Evolutionary conservation across 2,888 invertebrate species (phyloP).

Genomic region (Mythimna lalbum): DNA sequence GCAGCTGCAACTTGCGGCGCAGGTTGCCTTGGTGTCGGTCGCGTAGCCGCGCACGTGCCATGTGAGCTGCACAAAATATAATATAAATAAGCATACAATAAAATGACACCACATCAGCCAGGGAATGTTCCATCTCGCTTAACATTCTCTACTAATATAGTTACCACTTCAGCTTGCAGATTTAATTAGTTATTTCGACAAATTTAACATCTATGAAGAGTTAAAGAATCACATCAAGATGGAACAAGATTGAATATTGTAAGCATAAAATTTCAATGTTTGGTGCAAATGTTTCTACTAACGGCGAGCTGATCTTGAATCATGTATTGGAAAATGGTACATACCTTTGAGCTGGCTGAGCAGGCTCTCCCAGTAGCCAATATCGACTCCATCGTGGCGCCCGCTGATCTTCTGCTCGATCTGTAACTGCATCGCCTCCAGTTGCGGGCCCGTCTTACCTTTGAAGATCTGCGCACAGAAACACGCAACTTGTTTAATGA

Average conservation of each 20-base stretch:
- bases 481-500: not conserved
- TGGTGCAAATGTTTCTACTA: no score
- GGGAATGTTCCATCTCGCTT: no score
- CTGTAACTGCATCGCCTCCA: slow-evolving; percentile 95
- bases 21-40: slow-evolving; percentile 98
- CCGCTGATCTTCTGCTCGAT: slow-evolving; percentile 97
- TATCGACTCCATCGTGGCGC: slow-evolving; percentile 97
- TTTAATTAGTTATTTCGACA: no score
- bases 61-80: slow-evolving; percentile 92
- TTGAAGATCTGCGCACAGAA: slow-evolving; percentile 93
- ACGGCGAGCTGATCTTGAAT: no score
- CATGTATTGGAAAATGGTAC: no score
- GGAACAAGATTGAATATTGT: no score
- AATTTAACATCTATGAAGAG: no score
- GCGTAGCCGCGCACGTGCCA: slow-evolving; percentile 97
- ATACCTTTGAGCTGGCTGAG: slow-evolving; percentile 96
- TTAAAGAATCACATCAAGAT: no score
- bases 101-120: no score
- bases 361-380: slow-evolving; percentile 99
- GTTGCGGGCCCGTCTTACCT: slow-evolving; percentile 97
- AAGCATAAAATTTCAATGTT: no score
- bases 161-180: no score
- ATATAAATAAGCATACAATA: not conserved
- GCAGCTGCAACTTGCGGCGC: slow-evolving; percentile 82
- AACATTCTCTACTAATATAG: no score